phyloP scores from a whole-genome alignment of 2,888 invertebrate species.

The Chymomyza fuscimana region DNA sequence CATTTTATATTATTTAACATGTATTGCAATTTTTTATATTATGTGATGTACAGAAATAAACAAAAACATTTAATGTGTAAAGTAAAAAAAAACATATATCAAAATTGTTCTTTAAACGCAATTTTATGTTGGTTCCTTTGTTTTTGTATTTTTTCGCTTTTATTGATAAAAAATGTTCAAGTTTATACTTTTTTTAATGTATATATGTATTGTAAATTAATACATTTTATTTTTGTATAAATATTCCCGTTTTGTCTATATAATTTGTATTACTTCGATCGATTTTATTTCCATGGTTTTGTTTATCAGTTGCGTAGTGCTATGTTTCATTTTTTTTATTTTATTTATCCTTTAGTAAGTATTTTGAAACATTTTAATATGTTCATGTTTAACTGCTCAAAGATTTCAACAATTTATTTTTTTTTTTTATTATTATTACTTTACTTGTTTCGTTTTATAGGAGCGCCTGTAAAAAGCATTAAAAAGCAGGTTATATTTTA shows the following conservation, averaged over 20 bases:
- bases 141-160: slow-evolving; percentile 42
- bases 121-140: slow-evolving; percentile 25
- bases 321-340: neutral
- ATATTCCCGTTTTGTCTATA: slow-evolving; percentile 67
- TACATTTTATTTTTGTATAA: slow-evolving; percentile 65
- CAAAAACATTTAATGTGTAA: slow-evolving; percentile 1
- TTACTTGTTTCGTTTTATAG: slow-evolving; percentile 29
- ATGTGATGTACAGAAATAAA: slow-evolving; percentile 6
- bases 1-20: slow-evolving; percentile 21
- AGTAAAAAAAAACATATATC: slow-evolving; percentile 14
- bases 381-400: slow-evolving; percentile 54
- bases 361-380: slow-evolving; percentile 8
- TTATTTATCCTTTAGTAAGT: neutral
- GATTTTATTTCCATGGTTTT: slow-evolving; percentile 37
- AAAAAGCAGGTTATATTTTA: slow-evolving; percentile 45
- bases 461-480: slow-evolving; percentile 51
- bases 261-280: slow-evolving; percentile 53
- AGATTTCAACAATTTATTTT: slow-evolving; percentile 65
- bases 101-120: slow-evolving; percentile 2
- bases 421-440: slow-evolving; percentile 19
- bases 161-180: slow-evolving; percentile 72
- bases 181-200: slow-evolving; percentile 57
- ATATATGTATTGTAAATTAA: slow-evolving; percentile 64
- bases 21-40: slow-evolving; percentile 1
- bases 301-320: slow-evolving; percentile 57